phyloP scores from a whole-genome alignment of 2,113 vertebrate species.

The Macrotus californicus region DNA sequence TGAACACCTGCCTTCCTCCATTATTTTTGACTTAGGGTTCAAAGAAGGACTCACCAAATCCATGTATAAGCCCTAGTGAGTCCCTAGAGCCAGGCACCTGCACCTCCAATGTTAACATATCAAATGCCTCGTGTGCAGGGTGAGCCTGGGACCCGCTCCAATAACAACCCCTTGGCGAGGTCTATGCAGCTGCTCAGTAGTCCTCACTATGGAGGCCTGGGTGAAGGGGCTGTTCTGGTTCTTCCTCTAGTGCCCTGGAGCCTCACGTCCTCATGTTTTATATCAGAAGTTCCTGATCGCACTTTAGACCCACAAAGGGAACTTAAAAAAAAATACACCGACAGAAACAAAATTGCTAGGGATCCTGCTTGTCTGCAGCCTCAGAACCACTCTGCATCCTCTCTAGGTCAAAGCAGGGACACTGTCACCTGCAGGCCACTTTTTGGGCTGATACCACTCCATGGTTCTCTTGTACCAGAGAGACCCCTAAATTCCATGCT shows the following conservation, averaged over 20 bases:
- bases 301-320: not conserved
- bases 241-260: not conserved
- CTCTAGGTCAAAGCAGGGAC: not conserved
- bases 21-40: not conserved
- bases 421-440: rapidly evolving
- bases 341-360: rapidly evolving
- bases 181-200: not conserved
- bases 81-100: rapidly evolving
- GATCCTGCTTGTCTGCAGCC: not conserved
- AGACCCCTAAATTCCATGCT: not conserved
- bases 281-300: not conserved
- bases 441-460: not conserved
- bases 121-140: rapidly evolving
- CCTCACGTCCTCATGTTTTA: not conserved
- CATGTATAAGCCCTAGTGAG: not conserved
- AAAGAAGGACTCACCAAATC: not conserved
- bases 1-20: rapidly evolving
- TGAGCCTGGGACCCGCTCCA: not conserved
- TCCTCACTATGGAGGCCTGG: not conserved
- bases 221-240: too few species aligned
- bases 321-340: not conserved
- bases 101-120: rapidly evolving
- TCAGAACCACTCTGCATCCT: rapidly evolving
- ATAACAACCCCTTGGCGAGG: too few species aligned
- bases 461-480: not conserved